These are phyloP conservation scores for Cervus canadensis DNA, from an alignment of 2,113 vertebrate genomes.

Conservation along the genomic window DNA sequence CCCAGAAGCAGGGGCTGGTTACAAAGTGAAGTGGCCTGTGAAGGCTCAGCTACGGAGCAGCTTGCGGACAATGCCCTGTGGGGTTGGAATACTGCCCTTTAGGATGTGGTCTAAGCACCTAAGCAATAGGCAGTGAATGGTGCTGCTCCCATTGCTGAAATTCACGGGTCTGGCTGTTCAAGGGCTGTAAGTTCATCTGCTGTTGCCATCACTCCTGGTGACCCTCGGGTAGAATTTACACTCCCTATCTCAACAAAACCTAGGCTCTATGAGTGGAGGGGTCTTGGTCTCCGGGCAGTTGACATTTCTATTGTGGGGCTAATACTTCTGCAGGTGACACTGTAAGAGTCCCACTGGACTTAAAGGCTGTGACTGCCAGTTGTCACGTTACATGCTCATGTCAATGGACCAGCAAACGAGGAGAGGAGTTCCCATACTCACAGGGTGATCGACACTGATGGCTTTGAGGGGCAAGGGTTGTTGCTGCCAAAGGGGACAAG, in stretches of 20 bases:
- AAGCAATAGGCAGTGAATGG: too few relatives aligned
- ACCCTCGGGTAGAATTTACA: not conserved
- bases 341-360: not conserved
- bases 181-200: not conserved
- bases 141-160: not conserved
- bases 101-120: too few relatives aligned
- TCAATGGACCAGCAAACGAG: not conserved
- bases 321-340: not conserved
- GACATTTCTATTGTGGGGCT: not conserved
- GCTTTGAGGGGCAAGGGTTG: not conserved
- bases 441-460: too few relatives aligned
- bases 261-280: not conserved
- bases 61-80: not conserved
- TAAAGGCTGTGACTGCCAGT: not conserved
- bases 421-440: rapidly evolving
- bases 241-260: not conserved
- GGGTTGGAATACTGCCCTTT: not conserved
- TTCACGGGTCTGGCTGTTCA: not conserved
- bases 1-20: not conserved
- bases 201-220: not conserved
- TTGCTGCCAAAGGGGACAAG: not conserved
- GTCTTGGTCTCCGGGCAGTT: not conserved
- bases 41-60: not conserved
- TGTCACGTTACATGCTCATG: not conserved
- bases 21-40: not conserved